Base-by-base conservation (phyloP, 1,140 invertebrate genomes). In the Penaeus vannamei region DNA sequence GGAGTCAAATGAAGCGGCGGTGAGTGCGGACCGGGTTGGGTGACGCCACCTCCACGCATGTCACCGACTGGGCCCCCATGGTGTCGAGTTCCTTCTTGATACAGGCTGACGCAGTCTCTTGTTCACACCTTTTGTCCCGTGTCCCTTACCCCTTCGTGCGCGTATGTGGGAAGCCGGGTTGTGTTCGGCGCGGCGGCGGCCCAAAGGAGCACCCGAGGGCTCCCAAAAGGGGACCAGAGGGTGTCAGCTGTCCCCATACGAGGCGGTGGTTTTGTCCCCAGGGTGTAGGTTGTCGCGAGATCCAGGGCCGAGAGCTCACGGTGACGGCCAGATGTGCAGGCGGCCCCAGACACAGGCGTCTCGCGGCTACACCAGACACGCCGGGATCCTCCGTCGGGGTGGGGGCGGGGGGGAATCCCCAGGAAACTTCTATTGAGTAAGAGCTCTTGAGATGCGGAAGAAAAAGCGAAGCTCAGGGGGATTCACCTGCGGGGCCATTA, bases 31-130 rank as follows among this genome's bases (percentile, higher is more conserved):
- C 66, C 32, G n/a, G n/a, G 7, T 77, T 36, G 26, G 20, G 72
- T 22, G 72, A 22, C 72, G n/a, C 29, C 72, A 53, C 29, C 8
- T 77, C 12, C 22, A 77, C 29, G 26, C 29, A 77, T 77, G 29
- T 77, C n/a, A 32, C 22, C 29, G n/a, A 36, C 29, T 29, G 72
- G 20, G 72, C 72, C 72, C 72, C 29, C 72, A 77, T 77, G 72
- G 72, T 77, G 72, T 77, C 72, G 72, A 77, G 72, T 77, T 77
- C 72, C 72, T 77, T 77, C 72, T 77, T 77, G 72, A 29, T 77
- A 77, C 29, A 22, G 72, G 29, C 42, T 29, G 72, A 32, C 29
- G 72, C 32, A 77, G 72, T 77, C 72, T 77, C 72, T 77, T 77
- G 42, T 77, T 77, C 72, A 77, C 72, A 77, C 72, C 72, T 77